A percentile compares a stretch with the other conserved stretches of the same genome.
phyloP scores from a whole-genome alignment of 2,888 invertebrate genomes.

The Cataglyphis albicans region DNA sequence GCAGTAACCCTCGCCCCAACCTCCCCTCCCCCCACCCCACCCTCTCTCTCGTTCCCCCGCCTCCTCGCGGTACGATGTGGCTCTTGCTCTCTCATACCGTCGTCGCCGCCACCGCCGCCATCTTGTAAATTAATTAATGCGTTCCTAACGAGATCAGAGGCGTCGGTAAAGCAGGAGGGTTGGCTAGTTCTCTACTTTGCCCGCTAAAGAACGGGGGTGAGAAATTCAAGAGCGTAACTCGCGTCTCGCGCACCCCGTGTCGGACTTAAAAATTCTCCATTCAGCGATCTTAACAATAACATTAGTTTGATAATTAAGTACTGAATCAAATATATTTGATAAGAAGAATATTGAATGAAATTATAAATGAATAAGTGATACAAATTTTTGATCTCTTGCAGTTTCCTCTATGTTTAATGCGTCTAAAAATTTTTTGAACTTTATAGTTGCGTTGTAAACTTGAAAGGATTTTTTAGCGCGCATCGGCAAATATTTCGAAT shows the following conservation, averaged over 20 bases:
- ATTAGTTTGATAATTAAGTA: constrained; percentile 12
- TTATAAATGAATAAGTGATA: not conserved
- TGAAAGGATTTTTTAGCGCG: not conserved
- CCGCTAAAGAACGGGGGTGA: constrained; percentile 61
- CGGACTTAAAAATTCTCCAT: not conserved
- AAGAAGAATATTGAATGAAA: not conserved
- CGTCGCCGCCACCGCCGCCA: constrained; percentile 75
- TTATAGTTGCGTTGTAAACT: not conserved
- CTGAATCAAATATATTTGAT: not conserved
- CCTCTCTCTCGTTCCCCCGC: too few species aligned
- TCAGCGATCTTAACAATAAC: not conserved
- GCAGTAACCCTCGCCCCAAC: constrained; percentile 60
- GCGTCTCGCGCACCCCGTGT: constrained; percentile 41
- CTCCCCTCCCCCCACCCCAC: constrained; percentile 56
- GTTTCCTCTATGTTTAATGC: not conserved
- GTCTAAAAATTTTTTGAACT: not conserved
- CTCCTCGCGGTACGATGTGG: constrained; percentile 59
- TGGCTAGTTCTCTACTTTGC: constrained; percentile 77
- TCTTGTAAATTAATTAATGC: constrained; percentile 85
- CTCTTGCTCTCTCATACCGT: constrained; percentile 65
- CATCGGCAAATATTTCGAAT: not conserved
- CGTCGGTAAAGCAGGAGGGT: constrained; percentile 81
- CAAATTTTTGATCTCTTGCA: not conserved
- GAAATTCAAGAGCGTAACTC: constrained; percentile 55
- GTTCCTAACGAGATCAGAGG: constrained; percentile 84